Conservation (phyloP, 2,797 vertebrate genomes). For the Platalea minor region DNA sequence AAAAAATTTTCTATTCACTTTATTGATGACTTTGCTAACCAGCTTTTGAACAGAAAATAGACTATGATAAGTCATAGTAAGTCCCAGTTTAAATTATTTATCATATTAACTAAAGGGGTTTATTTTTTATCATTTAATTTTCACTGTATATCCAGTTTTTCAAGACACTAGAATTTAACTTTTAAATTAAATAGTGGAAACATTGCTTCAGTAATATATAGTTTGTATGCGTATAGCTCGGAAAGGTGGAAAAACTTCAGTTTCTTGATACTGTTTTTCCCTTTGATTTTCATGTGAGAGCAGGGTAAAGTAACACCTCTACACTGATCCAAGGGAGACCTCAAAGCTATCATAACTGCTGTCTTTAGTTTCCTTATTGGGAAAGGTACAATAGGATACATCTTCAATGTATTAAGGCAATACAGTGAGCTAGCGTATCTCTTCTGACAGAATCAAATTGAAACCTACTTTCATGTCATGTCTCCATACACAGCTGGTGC, state of each 20-base stretch:
- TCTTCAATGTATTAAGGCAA: not conserved
- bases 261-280: not conserved
- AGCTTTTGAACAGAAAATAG: not conserved
- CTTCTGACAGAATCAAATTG: not conserved
- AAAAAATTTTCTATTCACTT: not conserved
- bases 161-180: not conserved
- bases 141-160: not conserved
- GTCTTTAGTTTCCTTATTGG: not conserved
- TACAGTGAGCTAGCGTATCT: not conserved
- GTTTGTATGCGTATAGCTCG: not conserved
- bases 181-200: not conserved
- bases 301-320: not conserved
- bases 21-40: not conserved
- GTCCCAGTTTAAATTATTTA: not conserved
- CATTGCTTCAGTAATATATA: not conserved
- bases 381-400: not conserved
- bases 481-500: conserved; percentile 81
- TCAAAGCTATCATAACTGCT: not conserved
- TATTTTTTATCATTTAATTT: not conserved
- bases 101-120: not conserved
- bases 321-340: not conserved
- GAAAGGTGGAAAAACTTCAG: not conserved
- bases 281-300: not conserved
- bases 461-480: not conserved
- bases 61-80: not conserved